phyloP scores from a whole-genome alignment of 2,797 vertebrate genomes.

The Chromobotia macracanthus region DNA sequence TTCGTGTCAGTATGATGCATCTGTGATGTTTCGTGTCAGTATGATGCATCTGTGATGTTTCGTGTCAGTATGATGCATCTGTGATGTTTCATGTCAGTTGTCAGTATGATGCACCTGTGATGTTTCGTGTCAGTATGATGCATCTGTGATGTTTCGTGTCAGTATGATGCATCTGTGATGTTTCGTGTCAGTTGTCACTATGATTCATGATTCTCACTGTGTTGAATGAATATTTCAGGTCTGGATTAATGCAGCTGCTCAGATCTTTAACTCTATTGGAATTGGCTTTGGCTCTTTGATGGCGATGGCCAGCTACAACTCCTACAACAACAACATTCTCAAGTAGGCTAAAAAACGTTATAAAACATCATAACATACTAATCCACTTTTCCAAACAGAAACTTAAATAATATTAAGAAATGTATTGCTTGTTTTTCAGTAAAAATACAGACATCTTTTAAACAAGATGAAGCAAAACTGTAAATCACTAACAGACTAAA shows the following conservation, averaged over 20 bases:
- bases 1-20: not conserved
- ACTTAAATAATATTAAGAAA: not conserved
- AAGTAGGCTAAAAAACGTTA: constrained; percentile 66
- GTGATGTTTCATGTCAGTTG: not conserved
- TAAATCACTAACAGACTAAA: too few relatives aligned
- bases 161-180: too few relatives aligned
- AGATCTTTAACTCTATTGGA: constrained; percentile 83
- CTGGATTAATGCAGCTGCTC: constrained; percentile 81
- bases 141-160: not conserved
- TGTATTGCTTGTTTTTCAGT: too few relatives aligned
- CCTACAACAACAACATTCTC: constrained; percentile 79
- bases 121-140: not conserved
- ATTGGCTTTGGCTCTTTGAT: constrained; percentile 80
- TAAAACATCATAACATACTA: not conserved
- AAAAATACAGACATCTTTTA: too few relatives aligned
- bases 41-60: not conserved
- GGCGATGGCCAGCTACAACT: constrained; percentile 82
- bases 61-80: not conserved
- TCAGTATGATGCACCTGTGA: too few relatives aligned
- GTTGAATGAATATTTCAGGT: constrained; percentile 67
- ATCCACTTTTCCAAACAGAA: not conserved
- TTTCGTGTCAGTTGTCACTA: not conserved
- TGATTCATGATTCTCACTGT: not conserved
- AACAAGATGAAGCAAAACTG: too few relatives aligned
- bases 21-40: not conserved